Evolutionary conservation across 2,113 vertebrate genomes (phyloP), one percentile per base, ranked within the genome.

Genomic region (Hylia prasina): DNA sequence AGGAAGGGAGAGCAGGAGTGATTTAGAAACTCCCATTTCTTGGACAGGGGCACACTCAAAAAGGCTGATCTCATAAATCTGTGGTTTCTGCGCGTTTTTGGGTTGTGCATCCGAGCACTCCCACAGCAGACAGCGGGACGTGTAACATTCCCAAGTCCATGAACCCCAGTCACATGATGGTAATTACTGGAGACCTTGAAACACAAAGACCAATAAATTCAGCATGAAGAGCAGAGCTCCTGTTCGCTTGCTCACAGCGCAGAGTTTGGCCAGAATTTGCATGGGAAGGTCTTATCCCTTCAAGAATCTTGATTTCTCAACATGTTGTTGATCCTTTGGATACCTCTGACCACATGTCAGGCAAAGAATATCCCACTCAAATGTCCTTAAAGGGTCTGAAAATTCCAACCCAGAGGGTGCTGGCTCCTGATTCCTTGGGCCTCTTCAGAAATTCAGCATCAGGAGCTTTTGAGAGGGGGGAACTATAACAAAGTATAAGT

Each of bases 161-260:
- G 94, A 97, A 87, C 96, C 93, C 76, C n/a, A 39, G 93, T 73
- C 87, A 94, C 93, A 88, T 25, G 44, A 65, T 24, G 77, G 92
- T 91, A 97, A 97, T 97, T 96, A 96, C 80, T 28, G 82, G 53
- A 96, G 96, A 96, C 95, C 44, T 93, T 70, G 92, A 94, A 80
- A 76, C 85, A 82, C 89, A 63, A 73, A 70, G 81, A 72, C 85
- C 48, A 96, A 96, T 96, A 96, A 96, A 94, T 97, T 92, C 79
- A 82, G 70, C 47, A 60, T 83, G 2, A 51, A 94, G 82, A 92
- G 88, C 79, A 54, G 39, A 60, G 94, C 96, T 96, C 96, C 93
- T 79, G 86, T 94, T 95, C 37, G 2, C 77, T 95, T 57, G 65
- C 70, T 91, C 88, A 19, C 31, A 77, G n/a, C 5, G 3, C 64